A percentile compares a stretch with the other conserved stretches of the same genome.
Conservation (phyloP, 2,113 vertebrate species). For the Stercorarius parasiticus region DNA sequence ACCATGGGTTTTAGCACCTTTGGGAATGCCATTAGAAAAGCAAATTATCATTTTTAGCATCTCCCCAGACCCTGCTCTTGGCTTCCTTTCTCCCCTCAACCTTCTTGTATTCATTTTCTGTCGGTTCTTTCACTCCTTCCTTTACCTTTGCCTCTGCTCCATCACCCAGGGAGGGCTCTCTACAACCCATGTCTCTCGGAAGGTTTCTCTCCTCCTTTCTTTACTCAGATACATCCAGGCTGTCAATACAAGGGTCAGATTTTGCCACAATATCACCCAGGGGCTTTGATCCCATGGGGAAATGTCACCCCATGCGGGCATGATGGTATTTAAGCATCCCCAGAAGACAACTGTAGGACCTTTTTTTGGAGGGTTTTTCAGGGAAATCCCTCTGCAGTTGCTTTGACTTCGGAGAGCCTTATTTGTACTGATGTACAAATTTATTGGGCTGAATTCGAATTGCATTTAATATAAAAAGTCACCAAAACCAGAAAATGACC, state of each 20-base stretch:
- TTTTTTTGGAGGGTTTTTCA: background rate
- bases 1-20: background rate
- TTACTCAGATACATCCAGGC: background rate
- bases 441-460: background rate
- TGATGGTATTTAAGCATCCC: background rate
- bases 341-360: background rate
- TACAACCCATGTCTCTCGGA: background rate
- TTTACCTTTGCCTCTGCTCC: background rate
- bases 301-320: rapidly evolving
- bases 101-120: background rate
- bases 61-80: background rate
- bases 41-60: background rate
- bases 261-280: background rate
- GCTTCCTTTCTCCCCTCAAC: rapidly evolving
- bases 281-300: background rate
- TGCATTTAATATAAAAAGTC: background rate
- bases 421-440: background rate
- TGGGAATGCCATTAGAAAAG: background rate
- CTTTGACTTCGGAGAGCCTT: rapidly evolving
- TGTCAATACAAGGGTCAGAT: background rate
- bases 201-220: background rate
- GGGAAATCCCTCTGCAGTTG: background rate
- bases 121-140: background rate
- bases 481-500: background rate
- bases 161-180: background rate